Evolutionary conservation across 2,113 vertebrate genomes (phyloP).

Genomic region (Sturnira hondurensis): DNA sequence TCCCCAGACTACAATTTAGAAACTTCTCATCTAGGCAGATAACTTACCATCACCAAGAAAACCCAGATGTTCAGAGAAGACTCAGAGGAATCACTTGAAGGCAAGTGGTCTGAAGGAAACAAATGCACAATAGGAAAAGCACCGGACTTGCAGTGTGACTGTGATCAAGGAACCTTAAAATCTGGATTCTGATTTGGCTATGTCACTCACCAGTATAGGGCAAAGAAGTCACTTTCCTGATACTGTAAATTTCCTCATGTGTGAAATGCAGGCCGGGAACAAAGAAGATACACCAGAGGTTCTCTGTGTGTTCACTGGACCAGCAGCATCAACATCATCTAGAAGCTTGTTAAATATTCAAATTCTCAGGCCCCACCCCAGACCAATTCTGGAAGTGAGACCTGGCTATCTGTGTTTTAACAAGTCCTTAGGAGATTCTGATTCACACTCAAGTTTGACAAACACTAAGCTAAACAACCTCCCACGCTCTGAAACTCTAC

Average conservation of each 20-base stretch:
- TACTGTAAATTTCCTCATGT: background rate
- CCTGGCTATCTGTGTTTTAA: background rate
- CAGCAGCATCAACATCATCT: background rate
- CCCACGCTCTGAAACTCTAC: background rate
- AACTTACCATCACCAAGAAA: background rate
- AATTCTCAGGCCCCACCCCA: background rate
- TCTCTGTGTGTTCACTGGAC: background rate
- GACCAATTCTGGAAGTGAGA: background rate
- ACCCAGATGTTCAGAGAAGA: background rate
- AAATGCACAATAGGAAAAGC: background rate
- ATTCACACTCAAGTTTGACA: background rate
- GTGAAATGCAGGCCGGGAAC: background rate
- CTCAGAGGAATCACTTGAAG: background rate
- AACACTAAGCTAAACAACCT: background rate
- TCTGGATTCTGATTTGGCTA: background rate
- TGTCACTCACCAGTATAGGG: background rate
- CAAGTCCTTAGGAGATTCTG: background rate
- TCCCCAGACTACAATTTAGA: background rate
- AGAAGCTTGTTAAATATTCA: background rate
- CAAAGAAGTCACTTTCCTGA: background rate
- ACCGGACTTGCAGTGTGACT: background rate
- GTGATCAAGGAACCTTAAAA: background rate
- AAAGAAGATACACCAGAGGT: background rate
- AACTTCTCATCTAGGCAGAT: background rate
- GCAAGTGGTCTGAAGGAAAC: background rate